A percentile compares a stretch with the other conserved stretches of the same genome.
These are phyloP conservation scores for Mohoua ochrocephala DNA, from an alignment of 2,113 vertebrate genomes.

Conservation along the genomic window DNA sequence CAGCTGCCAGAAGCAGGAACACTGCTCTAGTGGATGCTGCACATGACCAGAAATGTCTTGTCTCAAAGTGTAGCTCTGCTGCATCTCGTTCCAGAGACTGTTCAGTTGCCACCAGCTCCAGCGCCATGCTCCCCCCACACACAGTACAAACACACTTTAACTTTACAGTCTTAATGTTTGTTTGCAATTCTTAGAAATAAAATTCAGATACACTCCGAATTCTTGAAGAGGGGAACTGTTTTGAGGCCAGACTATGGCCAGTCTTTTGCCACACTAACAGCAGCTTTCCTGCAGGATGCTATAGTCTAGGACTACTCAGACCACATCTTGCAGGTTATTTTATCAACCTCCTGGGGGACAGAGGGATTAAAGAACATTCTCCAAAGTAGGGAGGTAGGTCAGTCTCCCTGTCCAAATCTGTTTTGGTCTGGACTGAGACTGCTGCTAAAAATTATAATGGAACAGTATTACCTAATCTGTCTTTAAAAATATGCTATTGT, in stretches of 20 bases:
- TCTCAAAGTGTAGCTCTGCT: background rate
- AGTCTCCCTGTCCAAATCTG: background rate
- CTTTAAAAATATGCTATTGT: background rate
- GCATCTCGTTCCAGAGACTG: background rate
- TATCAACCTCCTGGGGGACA: background rate
- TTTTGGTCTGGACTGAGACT: background rate
- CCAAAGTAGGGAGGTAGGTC: background rate
- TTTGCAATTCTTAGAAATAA: background rate
- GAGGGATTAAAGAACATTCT: background rate
- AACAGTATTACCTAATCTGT: background rate
- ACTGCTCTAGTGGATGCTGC: background rate
- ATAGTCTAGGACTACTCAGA: background rate
- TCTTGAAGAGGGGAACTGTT: background rate
- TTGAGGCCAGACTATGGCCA: background rate
- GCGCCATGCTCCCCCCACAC: background rate
- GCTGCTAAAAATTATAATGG: background rate
- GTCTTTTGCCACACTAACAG: background rate
- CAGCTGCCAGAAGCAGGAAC: background rate
- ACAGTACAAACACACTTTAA: background rate
- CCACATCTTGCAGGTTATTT: background rate
- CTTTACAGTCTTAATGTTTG: background rate
- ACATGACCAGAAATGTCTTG: background rate
- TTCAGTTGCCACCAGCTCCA: background rate
- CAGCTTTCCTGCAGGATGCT: background rate
- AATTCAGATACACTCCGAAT: background rate